Conservation (phyloP, 1,140 invertebrate species). For the Zaprionus gabonicus region DNA sequence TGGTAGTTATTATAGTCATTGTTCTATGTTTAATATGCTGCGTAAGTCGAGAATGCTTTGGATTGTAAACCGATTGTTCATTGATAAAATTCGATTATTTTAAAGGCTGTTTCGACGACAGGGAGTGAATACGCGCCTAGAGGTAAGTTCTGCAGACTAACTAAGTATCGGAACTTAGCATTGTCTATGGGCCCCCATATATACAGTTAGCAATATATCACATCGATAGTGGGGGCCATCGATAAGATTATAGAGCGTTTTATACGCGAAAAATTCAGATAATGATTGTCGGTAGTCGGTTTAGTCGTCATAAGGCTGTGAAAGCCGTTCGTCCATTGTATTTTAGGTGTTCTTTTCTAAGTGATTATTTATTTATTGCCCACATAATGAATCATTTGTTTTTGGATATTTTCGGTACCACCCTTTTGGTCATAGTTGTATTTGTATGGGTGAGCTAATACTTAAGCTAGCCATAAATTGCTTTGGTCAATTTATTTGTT, state of each 20-base stretch:
- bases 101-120: not conserved
- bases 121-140: not conserved
- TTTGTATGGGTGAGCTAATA: not conserved
- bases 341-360: not conserved
- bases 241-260: not conserved
- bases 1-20: not conserved
- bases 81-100: not conserved
- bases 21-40: not conserved
- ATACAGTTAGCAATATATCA: not conserved
- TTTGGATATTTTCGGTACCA: not conserved
- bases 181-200: not conserved
- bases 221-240: not conserved
- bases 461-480: not conserved
- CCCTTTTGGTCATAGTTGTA: not conserved
- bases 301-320: slow-evolving; percentile 6
- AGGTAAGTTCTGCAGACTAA: slow-evolving; percentile 1
- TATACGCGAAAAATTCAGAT: not conserved
- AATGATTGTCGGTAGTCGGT: not conserved
- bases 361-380: too few relatives aligned
- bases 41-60: not conserved
- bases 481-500: not conserved
- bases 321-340: not conserved
- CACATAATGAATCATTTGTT: not conserved
- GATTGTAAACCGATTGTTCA: not conserved
- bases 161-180: not conserved